A percentile compares a stretch with the other conserved stretches of the same genome.
These are phyloP conservation scores for Ameiurus melas DNA, from an alignment of 2,113 vertebrate genomes.

Conservation along the genomic window DNA sequence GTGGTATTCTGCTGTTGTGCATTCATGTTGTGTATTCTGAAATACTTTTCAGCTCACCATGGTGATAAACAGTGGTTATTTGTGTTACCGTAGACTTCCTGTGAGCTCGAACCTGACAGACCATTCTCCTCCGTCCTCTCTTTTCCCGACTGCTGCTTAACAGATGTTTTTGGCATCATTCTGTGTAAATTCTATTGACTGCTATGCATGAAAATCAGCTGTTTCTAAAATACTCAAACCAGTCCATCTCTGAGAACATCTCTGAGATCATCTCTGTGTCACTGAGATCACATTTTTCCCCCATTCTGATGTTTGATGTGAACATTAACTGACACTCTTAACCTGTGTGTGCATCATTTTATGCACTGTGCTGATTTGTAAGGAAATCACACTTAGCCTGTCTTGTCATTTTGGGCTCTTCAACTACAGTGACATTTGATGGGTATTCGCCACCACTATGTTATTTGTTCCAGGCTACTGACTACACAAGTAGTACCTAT, in stretches of 20 bases:
- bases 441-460: background rate
- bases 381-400: background rate
- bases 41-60: no score
- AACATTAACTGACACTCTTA: background rate
- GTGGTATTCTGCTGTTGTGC: background rate
- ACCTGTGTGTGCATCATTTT: background rate
- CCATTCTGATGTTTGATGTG: background rate
- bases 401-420: background rate
- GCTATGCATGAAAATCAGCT: background rate
- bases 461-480: background rate
- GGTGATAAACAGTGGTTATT: background rate
- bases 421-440: background rate
- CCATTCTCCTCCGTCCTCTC: background rate
- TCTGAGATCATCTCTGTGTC: background rate
- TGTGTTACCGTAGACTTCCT: background rate
- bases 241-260: background rate
- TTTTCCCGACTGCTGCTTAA: background rate
- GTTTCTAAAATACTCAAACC: background rate
- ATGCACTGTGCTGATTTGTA: background rate
- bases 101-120: background rate
- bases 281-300: background rate
- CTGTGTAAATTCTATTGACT: background rate
- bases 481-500: background rate
- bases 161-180: conserved; percentile 2
- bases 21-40: background rate